Conservation (phyloP, 2,888 invertebrate genomes). For the Yponomeuta sedellus region DNA sequence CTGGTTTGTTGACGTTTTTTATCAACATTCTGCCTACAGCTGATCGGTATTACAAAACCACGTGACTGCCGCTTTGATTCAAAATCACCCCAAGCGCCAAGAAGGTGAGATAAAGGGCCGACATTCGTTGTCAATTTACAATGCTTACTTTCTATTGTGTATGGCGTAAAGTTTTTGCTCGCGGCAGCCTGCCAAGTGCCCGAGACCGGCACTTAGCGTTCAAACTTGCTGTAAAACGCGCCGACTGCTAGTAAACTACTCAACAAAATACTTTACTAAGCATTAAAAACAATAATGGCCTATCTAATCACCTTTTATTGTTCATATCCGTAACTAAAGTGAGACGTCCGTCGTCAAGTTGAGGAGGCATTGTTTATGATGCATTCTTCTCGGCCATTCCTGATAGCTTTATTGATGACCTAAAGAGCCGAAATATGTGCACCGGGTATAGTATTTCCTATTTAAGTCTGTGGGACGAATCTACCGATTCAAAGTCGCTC, state of each 20-base stretch:
- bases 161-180: neutral
- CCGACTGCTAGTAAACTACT: neutral
- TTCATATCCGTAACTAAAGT: neutral
- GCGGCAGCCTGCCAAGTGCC: neutral
- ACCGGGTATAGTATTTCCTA: too few relatives aligned
- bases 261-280: neutral
- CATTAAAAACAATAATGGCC: neutral
- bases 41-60: conserved; percentile 56
- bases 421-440: too few relatives aligned
- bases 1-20: conserved; percentile 59
- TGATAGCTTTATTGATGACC: too few relatives aligned
- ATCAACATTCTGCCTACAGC: conserved; percentile 58
- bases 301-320: neutral
- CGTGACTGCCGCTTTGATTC: conserved; percentile 40
- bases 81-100: conserved; percentile 17
- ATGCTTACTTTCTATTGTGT: neutral
- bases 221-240: neutral
- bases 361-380: neutral
- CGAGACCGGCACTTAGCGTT: neutral
- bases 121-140: neutral
- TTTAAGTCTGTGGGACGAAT: too few relatives aligned
- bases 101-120: neutral
- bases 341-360: neutral
- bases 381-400: too few relatives aligned
- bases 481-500: too few relatives aligned